Percentiles rank a stretch among this genome's conserved stretches.
phyloP scores from a whole-genome alignment of 2,113 vertebrate genomes.

The Ptilonorhynchus violaceus region DNA sequence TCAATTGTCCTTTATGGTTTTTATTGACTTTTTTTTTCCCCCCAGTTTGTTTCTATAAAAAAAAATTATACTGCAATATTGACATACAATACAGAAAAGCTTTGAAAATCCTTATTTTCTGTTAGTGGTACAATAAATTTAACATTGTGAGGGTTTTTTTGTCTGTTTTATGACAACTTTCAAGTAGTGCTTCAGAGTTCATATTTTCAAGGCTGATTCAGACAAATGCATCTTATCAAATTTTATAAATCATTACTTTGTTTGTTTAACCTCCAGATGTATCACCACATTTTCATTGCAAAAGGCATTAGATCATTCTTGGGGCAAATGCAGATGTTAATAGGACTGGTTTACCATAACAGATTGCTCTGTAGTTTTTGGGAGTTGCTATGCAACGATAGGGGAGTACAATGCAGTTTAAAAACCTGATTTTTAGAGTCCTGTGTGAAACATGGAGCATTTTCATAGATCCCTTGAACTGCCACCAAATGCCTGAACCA shows the following conservation, averaged over 20 bases:
- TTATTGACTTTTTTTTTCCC: conserved; percentile 66
- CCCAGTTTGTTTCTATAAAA: conserved; percentile 65
- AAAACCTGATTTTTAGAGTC: conserved; percentile 26
- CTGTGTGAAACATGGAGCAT: neutral
- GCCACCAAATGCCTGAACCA: neutral
- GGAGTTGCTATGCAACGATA: conserved; percentile 74
- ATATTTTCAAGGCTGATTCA: conserved; percentile 63
- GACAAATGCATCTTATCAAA: conserved; percentile 54
- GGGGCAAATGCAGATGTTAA: conserved; percentile 75
- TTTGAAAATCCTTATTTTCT: conserved; percentile 76
- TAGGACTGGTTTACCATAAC: conserved; percentile 69
- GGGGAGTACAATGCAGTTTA: neutral
- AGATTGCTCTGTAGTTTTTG: conserved; percentile 69
- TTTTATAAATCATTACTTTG: conserved; percentile 65
- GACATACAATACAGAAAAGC: conserved; percentile 70
- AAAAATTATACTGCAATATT: conserved; percentile 75
- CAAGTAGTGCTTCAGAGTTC: conserved; percentile 65
- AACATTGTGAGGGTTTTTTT: conserved; percentile 48
- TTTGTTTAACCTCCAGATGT: conserved; percentile 39
- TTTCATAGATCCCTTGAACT: neutral
- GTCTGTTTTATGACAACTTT: conserved; percentile 70
- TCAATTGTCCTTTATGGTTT: conserved; percentile 80
- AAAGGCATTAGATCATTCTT: conserved; percentile 62
- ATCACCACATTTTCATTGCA: conserved; percentile 36
- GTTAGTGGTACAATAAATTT: conserved; percentile 72